phyloP scores from a whole-genome alignment of 2,888 invertebrate species.

The Brachyopa scutellaris region DNA sequence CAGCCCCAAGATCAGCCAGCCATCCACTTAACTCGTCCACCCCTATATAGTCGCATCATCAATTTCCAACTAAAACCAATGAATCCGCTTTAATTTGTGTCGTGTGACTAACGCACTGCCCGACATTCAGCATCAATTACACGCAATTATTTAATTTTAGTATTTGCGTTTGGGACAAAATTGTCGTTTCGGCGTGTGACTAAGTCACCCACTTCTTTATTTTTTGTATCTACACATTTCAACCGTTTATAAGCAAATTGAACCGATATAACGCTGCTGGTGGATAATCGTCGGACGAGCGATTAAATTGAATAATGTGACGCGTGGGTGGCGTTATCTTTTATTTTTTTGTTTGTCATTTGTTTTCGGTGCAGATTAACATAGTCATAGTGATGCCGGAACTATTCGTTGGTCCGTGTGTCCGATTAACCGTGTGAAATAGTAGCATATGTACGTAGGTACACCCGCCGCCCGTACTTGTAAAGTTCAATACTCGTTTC shows the following conservation, averaged over 20 bases:
- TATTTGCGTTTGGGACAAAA: conserved; percentile 16
- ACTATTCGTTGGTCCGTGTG: conserved; percentile 31
- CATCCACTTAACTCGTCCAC: conserved; percentile 5
- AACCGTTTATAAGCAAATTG: conserved; percentile 22
- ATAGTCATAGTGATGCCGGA: conserved; percentile 53
- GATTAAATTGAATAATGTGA: conserved; percentile 69
- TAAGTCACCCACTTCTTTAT: conserved; percentile 43
- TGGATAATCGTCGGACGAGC: conserved; percentile 26
- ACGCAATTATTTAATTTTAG: conserved; percentile 59
- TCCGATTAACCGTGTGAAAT: conserved; percentile 44
- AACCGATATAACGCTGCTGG: background rate
- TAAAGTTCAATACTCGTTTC: conserved; percentile 54
- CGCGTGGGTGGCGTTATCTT: conserved; percentile 65
- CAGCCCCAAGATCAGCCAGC: too few species aligned
- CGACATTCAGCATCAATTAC: conserved; percentile 41
- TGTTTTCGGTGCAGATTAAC: conserved; percentile 48
- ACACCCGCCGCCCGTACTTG: background rate
- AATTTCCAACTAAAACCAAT: conserved; percentile 26
- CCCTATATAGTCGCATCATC: conserved; percentile 5
- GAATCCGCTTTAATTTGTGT: conserved; percentile 40
- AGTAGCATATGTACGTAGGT: too few species aligned
- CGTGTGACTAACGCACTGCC: conserved; percentile 62
- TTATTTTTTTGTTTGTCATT: conserved; percentile 55
- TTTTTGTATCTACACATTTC: conserved; percentile 15
- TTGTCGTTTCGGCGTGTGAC: background rate